Evolutionary conservation across 2,113 vertebrate species (phyloP), one percentile per base, ranked within the genome.

Genomic region (Nothobranchius furzeri): DNA sequence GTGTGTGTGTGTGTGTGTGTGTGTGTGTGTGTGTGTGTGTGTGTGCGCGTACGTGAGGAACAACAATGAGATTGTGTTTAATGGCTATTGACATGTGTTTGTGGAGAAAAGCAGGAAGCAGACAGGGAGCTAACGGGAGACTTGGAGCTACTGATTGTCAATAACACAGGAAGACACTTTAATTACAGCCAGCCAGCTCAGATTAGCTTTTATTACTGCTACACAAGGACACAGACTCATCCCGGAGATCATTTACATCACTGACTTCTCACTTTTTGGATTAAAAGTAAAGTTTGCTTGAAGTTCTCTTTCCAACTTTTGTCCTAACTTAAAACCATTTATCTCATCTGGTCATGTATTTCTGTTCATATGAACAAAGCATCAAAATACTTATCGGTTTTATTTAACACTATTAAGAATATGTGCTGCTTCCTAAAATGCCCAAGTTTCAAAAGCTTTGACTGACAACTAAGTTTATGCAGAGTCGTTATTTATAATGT

Each of bases 91-190:
- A 90, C 60, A 2, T 66, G 47, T 81, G 67, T 77, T 74, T 80
- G 74, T 73, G 65, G 60, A 81, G 75, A 64, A 69, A 60, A 77
- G 68, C 81, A 89, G 82, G 82, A 87, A 83, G 82, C 77, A 70
- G 76, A 77, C 76, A 53, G 79, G 70, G 30, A 69, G 72, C 60
- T 76, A 71, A 59, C 60, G 70, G 59, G 53, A 74, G 71, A 55
- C 67, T 71, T 59, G 55, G 64, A 64, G 70, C 69, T 64, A 48
- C 73, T 63, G 72, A 75, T 76, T 65, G 87, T 88, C 88, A 85
- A 89, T 91, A 89, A 87, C 81, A 73, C 85, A 83, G 84, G 87
- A 85, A 88, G 87, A 85, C 85, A 88, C 70, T 91, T 88, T 89
- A 90, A 91, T 91, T 89, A 91, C 81, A 79, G 59, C 11, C 73